These are phyloP conservation scores for Armadillidium nasatum DNA, from an alignment of 1,140 invertebrate species.

Conservation along the genomic window DNA sequence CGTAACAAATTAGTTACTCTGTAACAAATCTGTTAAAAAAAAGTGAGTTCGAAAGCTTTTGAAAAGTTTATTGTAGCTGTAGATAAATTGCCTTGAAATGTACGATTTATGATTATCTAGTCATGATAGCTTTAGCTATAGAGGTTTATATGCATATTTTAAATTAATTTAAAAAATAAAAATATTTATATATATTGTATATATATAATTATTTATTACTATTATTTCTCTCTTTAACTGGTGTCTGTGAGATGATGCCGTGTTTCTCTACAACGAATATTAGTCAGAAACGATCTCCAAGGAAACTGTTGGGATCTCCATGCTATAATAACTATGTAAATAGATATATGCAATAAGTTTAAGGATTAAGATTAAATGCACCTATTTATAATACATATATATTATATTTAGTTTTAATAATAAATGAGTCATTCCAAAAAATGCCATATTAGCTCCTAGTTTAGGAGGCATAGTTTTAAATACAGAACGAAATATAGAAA, in stretches of 20 bases:
- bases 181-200: no score
- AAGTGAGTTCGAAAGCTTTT: not conserved
- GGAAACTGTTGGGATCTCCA: not conserved
- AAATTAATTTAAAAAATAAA: no score
- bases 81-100: not conserved
- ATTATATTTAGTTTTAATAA: not conserved
- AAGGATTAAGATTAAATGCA: not conserved
- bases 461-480: not conserved
- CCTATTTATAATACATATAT: not conserved
- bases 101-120: no score
- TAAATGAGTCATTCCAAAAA: not conserved
- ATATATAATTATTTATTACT: no score
- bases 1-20: no score
- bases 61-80: not conserved
- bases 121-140: no score
- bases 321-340: not conserved
- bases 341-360: not conserved
- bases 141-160: no score
- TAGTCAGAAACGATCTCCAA: not conserved
- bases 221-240: not conserved
- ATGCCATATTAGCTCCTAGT: not conserved
- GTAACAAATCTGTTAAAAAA: no score
- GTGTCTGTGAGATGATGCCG: not conserved
- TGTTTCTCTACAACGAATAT: not conserved
- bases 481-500: not conserved